A percentile compares a stretch with the other conserved stretches of the same genome.
These are phyloP conservation scores for Pogonocichla stellata DNA, from an alignment of 2,113 vertebrate genomes.

Conservation along the genomic window DNA sequence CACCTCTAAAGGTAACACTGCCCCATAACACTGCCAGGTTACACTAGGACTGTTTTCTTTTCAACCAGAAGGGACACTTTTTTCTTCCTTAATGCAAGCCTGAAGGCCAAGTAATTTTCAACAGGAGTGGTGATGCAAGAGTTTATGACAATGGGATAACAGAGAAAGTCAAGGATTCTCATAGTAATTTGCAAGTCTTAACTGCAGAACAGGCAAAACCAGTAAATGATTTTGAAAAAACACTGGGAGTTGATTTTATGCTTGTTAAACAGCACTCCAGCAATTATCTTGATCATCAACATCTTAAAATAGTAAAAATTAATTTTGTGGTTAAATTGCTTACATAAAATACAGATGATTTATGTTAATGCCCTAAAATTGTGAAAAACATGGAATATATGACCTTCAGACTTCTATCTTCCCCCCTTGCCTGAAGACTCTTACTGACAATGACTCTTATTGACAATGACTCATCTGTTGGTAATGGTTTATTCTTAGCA, in stretches of 20 bases:
- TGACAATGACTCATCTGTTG: conserved; percentile 52
- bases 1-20: not conserved
- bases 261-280: conserved; percentile 44
- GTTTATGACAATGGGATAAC: not conserved
- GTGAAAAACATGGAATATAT: conserved; percentile 6
- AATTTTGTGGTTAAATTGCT: conserved; percentile 57
- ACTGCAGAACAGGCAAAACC: conserved; percentile 1
- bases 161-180: not conserved
- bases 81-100: not conserved
- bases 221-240: conserved; percentile 44
- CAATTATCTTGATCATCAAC: conserved; percentile 55
- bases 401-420: conserved; percentile 50
- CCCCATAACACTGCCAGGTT: not conserved
- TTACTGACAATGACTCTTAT: conserved; percentile 45
- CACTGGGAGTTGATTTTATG: conserved; percentile 34
- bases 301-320: conserved; percentile 67
- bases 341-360: conserved; percentile 63
- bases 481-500: conserved; percentile 54
- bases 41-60: not conserved
- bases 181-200: conserved; percentile 1
- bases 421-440: conserved; percentile 27
- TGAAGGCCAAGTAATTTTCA: not conserved
- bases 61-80: not conserved
- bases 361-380: conserved; percentile 38
- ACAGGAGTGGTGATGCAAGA: not conserved